phyloP scores from a whole-genome alignment of 2,888 invertebrate genomes.

The Tyria jacobaeae region DNA sequence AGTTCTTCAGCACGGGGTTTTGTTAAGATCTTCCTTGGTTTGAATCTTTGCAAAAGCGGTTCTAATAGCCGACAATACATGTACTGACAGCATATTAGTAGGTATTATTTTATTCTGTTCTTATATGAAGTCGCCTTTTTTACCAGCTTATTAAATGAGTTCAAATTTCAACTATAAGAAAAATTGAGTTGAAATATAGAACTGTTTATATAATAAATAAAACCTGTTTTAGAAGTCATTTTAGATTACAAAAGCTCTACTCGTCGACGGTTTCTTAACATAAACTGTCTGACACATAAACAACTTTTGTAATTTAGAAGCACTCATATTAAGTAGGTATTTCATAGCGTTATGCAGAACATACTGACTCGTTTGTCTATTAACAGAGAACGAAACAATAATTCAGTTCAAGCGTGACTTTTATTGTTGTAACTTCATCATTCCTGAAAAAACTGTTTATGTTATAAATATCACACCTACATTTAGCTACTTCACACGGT shows the following conservation, averaged over 20 bases:
- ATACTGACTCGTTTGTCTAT: neutral
- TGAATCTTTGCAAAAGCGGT: neutral
- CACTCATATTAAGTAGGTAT: neutral
- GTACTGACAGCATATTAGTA: neutral
- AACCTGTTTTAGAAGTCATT: neutral
- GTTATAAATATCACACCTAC: neutral
- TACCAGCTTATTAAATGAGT: too few relatives aligned
- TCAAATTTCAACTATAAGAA: too few relatives aligned
- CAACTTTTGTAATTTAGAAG: neutral
- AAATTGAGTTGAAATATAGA: too few relatives aligned
- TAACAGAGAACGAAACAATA: neutral
- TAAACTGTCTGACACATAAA: neutral
- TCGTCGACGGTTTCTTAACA: neutral
- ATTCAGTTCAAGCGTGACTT: neutral
- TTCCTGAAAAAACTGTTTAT: constrained; percentile 1
- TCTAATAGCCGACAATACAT: neutral
- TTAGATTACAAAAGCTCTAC: neutral
- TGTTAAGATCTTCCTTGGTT: neutral
- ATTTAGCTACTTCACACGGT: neutral
- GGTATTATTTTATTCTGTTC: too few relatives aligned
- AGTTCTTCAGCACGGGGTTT: neutral
- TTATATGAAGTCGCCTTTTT: too few relatives aligned
- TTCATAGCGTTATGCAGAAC: neutral
- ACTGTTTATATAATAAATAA: too few relatives aligned
- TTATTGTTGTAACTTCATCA: neutral